Base-by-base conservation (phyloP, 2,113 vertebrate genomes). In the Hucho hucho region DNA sequence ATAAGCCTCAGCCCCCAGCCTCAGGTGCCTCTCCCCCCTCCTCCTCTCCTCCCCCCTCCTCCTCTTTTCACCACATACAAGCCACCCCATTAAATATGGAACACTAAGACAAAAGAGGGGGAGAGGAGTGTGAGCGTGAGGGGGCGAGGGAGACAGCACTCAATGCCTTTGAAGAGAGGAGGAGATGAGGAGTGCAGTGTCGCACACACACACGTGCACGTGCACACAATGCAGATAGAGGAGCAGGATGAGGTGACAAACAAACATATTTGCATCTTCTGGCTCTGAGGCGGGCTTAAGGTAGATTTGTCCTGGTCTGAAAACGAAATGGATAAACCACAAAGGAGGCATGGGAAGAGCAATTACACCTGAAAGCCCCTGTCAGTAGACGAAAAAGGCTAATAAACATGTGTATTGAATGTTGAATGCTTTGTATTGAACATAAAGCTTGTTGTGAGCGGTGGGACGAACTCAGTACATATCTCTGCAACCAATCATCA, bases 51-150 rank as follows among this genome's bases (percentile, higher is more conserved):
- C 58, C 56, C 7, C 16, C 47, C 76, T n/a, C 79, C 88, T 91
- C 88, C 88, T 88, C 89, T 91, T 84, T 29, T 22, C 70, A 73
- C 79, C 79, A 74, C 79, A 74, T 79, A 82, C 77, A 86, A 87
- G 91, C 90, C 88, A 90, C 80, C 87, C 89, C 84, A 92, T 91
- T 93, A 92, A 93, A 92, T 93, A 92, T 93, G 92, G 89, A 93
- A 93, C 90, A 74, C 84, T 93, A 92, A 93, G 90, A 93, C 91
- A 93, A 93, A 92, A 91, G 86, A 89, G 80, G 84, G 78, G 72
- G 79, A 78, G 87, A 90, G 82, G 82, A 83, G 78, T 74, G 75
- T 82, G 81, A 78, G 90, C 83, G 81, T 81, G 83, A 70, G 72
- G 74, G 78, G 83, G 81, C 76, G 87, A 87, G 81, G 90, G 90